phyloP scores from a whole-genome alignment of 2,888 invertebrate genomes.

The Erynnis tages region DNA sequence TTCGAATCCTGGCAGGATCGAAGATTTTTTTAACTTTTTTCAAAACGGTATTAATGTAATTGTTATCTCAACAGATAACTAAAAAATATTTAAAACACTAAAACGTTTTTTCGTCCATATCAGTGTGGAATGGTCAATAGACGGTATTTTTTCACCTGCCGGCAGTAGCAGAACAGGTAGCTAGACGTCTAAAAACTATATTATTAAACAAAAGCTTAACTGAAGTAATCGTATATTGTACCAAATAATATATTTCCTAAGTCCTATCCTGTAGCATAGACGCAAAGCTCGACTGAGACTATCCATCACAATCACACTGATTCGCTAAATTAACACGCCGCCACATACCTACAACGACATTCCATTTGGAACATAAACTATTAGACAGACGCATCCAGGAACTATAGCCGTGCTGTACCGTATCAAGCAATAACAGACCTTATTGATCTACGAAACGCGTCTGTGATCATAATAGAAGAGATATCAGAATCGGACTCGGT shows the following conservation, averaged over 20 bases:
- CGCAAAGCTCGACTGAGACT: neutral
- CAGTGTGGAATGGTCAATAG: no score
- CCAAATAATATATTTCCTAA: neutral
- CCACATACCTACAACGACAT: slow-evolving; percentile 16
- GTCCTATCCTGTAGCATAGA: neutral
- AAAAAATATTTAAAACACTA: no score
- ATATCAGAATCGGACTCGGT: no score
- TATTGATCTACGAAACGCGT: slow-evolving; percentile 33
- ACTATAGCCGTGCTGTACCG: neutral
- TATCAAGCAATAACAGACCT: slow-evolving; percentile 14
- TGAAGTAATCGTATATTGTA: no score
- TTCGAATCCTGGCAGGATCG: slow-evolving; percentile 68
- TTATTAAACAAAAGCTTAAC: no score
- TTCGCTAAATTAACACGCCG: slow-evolving; percentile 22
- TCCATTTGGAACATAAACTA: slow-evolving; percentile 20
- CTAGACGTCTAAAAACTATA: no score
- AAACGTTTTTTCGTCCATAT: no score
- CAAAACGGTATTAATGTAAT: no score
- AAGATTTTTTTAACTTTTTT: no score
- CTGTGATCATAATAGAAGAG: slow-evolving; percentile 30
- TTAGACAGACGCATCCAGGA: slow-evolving; percentile 14
- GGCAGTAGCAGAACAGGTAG: no score
- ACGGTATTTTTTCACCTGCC: no score
- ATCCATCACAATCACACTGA: slow-evolving; percentile 18
- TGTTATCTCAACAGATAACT: no score